These are phyloP conservation scores for Stramonita haemastoma DNA, from an alignment of 2,888 invertebrate species.

Conservation along the genomic window DNA sequence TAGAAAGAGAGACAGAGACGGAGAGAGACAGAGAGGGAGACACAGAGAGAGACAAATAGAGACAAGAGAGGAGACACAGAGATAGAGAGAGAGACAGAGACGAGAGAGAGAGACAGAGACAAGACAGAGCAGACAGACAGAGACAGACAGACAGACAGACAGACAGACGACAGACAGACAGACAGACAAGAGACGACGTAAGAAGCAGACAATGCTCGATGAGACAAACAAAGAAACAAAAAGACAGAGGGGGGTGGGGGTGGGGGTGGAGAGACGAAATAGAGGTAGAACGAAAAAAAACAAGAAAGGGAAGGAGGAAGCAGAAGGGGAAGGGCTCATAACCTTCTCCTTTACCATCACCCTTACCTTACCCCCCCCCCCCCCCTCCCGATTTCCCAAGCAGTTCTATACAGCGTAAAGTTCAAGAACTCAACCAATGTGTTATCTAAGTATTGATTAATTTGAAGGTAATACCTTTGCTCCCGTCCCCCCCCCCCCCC, in stretches of 20 bases:
- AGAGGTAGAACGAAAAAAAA: not conserved
- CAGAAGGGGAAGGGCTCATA: too few relatives aligned
- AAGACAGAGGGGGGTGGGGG: not conserved
- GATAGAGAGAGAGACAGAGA: not conserved
- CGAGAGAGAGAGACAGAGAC: not conserved
- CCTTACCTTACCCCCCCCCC: too few relatives aligned
- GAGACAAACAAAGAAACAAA: not conserved
- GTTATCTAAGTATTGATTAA: too few relatives aligned
- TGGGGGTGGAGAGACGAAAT: not conserved
- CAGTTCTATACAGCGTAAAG: too few relatives aligned
- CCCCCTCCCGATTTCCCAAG: too few relatives aligned
- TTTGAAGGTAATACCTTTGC: too few relatives aligned
- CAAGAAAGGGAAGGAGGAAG: not conserved
- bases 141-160: not conserved
- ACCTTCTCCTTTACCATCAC: too few relatives aligned
- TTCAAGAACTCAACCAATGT: too few relatives aligned
- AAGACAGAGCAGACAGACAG: not conserved
- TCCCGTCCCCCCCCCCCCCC: too few relatives aligned
- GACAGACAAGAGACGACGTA: not conserved
- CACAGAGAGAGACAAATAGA: not conserved
- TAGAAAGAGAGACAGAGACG: too few relatives aligned
- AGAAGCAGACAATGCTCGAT: too few relatives aligned
- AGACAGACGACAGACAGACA: not conserved
- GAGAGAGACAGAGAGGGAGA: not conserved
- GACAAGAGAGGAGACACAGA: not conserved